Evolutionary conservation across 2,797 vertebrate species (phyloP).

Genomic region (Gastrophryne carolinensis): DNA sequence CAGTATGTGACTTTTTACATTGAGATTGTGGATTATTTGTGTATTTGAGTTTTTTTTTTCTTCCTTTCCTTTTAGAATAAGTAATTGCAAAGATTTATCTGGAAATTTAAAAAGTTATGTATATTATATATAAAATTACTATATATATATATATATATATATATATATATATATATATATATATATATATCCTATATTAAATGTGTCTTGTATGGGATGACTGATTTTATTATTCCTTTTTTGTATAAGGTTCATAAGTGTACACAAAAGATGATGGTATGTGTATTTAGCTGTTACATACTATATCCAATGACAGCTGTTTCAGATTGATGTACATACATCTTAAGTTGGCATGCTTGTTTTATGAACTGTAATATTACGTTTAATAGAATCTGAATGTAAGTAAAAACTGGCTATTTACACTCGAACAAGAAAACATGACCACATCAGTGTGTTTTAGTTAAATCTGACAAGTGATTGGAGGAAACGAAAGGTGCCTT

Average conservation of each 20-base stretch:
- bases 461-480: neutral
- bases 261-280: conserved; percentile 66
- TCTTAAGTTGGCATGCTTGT: conserved; percentile 73
- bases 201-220: conserved; percentile 69
- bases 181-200: conserved; percentile 70
- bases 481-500: conserved; percentile 30
- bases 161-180: conserved; percentile 75
- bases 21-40: conserved; percentile 66
- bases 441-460: conserved; percentile 53
- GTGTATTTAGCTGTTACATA: conserved; percentile 73
- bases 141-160: conserved; percentile 69
- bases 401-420: conserved; percentile 71
- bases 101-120: conserved; percentile 73
- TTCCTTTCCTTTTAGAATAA: conserved; percentile 70
- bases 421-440: conserved; percentile 70
- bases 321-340: conserved; percentile 74
- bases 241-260: conserved; percentile 69
- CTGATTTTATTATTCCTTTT: conserved; percentile 75
- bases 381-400: conserved; percentile 77
- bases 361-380: conserved; percentile 72
- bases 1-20: conserved; percentile 63
- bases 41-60: conserved; percentile 69
- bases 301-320: conserved; percentile 69
- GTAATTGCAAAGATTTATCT: conserved; percentile 73
- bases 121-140: conserved; percentile 80